Base-by-base conservation (phyloP, 2,113 vertebrate genomes). In the Psittacula cyanocephala region DNA sequence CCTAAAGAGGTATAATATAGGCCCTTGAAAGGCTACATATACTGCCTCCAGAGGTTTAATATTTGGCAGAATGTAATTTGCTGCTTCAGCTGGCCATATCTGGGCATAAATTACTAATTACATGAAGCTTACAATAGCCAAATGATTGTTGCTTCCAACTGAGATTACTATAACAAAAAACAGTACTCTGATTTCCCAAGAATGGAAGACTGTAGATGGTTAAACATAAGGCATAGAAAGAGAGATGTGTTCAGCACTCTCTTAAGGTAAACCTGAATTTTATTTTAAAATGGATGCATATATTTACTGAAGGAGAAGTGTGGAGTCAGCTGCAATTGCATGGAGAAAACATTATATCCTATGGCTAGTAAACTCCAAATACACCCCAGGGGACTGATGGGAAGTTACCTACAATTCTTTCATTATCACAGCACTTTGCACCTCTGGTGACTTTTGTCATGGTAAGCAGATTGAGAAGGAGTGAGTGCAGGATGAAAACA, bases 61-160 rank as follows among this genome's bases (percentile, higher is more conserved):
- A 91, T 94, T 96, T 97, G 96, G 83, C 70, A 78, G 76, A 75
- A 84, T 55, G n/a, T 82, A 83, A 92, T 96, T 97, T 97, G 75
- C 50, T 95, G 63, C 84, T 87, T 77, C 94, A 92, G 86, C 86
- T 59, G 57, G 57, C 33, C 57, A 59, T 59, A 35, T 35, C 57
- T 59, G 57, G 50, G 50, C 81, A 92, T 96, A 96, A 96, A 95
- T 97, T 97, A 94, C 67, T 96, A 95, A 97, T 97, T 96, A 95
- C 59, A 63, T 94, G 89, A 93, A 95, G 59, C 64, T 81, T 68
- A 92, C 43, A 91, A 52, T 90, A 95, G 86, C 91, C 72, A 86
- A 95, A 92, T 5, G 31, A 50, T 57, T 43, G 33, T 65, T 96
- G 84, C 75, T 94, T 81, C 81, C 88, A 97, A 59, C 67, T 46